Percentiles rank a stretch among this genome's conserved stretches.
phyloP scores from a whole-genome alignment of 2,797 vertebrate genomes.

The Lophotriccus pileatus region DNA sequence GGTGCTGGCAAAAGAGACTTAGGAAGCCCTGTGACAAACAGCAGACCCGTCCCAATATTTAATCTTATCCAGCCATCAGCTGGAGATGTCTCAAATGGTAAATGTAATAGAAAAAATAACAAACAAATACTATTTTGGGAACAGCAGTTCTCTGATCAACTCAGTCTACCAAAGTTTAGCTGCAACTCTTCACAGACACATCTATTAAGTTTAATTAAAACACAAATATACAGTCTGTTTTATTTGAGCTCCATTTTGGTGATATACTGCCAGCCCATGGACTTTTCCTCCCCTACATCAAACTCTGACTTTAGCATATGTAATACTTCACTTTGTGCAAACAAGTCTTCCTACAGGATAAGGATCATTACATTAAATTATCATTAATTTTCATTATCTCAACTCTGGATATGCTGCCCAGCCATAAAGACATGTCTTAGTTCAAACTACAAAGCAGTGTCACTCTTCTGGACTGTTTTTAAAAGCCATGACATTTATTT shows the following conservation, averaged over 20 bases:
- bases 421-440: neutral
- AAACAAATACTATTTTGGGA: conserved; percentile 24
- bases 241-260: neutral
- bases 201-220: conserved; percentile 7
- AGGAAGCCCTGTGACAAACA: neutral
- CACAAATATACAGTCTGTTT: neutral
- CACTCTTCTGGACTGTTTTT: neutral
- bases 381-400: conserved; percentile 30
- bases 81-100: neutral
- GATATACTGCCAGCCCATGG: neutral
- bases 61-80: neutral
- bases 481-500: conserved; percentile 16
- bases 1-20: neutral
- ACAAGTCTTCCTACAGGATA: neutral
- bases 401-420: neutral
- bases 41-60: neutral
- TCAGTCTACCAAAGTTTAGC: neutral
- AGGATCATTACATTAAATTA: conserved; percentile 22
- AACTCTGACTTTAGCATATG: neutral
- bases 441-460: conserved; percentile 20
- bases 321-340: conserved; percentile 11
- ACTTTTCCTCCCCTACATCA: neutral
- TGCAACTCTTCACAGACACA: neutral
- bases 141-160: neutral
- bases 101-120: conserved; percentile 31